phyloP scores from a whole-genome alignment of 1,140 invertebrate species.

The Scaptomyza pallida region DNA sequence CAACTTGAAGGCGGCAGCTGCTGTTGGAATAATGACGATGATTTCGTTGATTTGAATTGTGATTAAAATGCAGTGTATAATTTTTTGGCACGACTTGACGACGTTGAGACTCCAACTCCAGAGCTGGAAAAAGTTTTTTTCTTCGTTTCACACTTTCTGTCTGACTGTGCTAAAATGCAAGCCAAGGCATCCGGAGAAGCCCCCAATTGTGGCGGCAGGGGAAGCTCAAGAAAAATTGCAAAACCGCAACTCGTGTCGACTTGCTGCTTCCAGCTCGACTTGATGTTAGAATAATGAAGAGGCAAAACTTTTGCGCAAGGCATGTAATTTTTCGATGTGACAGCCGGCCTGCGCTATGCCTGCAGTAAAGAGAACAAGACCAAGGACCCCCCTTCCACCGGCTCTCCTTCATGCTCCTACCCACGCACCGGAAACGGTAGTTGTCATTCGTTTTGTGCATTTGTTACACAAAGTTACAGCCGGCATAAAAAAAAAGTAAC shows the following conservation, averaged over 20 bases:
- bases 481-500: constrained; percentile 37
- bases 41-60: constrained; percentile 82
- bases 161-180: constrained; percentile 63
- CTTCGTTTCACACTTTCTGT: constrained; percentile 71
- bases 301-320: constrained; percentile 82
- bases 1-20: constrained; percentile 50
- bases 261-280: constrained; percentile 48
- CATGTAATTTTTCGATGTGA: constrained; percentile 83
- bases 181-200: background rate
- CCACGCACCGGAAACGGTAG: constrained; percentile 65
- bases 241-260: constrained; percentile 81
- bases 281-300: constrained; percentile 83
- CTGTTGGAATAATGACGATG: constrained; percentile 75
- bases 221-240: constrained; percentile 76
- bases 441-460: constrained; percentile 82
- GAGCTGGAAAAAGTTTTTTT: constrained; percentile 63
- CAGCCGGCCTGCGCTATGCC: constrained; percentile 59
- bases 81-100: constrained; percentile 53
- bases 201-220: background rate
- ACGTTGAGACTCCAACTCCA: constrained; percentile 22
- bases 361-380: background rate
- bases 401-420: background rate
- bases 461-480: constrained; percentile 77
- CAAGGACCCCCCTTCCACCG: background rate
- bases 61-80: constrained; percentile 83